These are phyloP conservation scores for Thera britannica DNA, from an alignment of 2,888 invertebrate genomes.

Conservation along the genomic window DNA sequence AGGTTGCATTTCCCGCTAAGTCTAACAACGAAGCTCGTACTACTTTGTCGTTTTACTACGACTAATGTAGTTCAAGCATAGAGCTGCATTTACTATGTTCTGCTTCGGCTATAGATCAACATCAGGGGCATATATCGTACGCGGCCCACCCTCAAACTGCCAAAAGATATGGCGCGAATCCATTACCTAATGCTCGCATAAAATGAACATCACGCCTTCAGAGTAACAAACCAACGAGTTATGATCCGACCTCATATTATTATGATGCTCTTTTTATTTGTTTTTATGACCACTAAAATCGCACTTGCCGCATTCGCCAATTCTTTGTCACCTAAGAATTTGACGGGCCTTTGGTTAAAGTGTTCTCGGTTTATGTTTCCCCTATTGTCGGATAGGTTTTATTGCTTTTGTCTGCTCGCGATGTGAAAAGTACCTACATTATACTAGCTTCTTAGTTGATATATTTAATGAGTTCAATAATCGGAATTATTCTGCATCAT, in stretches of 20 bases:
- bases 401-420: slow-evolving; percentile 32
- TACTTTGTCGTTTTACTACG: slow-evolving; percentile 28
- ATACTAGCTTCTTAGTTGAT: neutral
- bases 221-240: slow-evolving; percentile 77
- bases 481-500: too few species aligned
- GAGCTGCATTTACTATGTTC: slow-evolving; percentile 31
- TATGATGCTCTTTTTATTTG: slow-evolving; percentile 71
- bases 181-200: slow-evolving; percentile 78
- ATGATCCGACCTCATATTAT: slow-evolving; percentile 69
- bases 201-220: slow-evolving; percentile 58
- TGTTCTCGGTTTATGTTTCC: slow-evolving; percentile 53
- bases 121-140: slow-evolving; percentile 51
- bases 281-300: slow-evolving; percentile 73
- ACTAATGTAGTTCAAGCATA: slow-evolving; percentile 29
- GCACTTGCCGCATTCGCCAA: slow-evolving; percentile 60
- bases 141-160: slow-evolving; percentile 51
- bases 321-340: slow-evolving; percentile 57
- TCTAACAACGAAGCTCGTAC: slow-evolving; percentile 17
- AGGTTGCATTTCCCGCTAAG: slow-evolving; percentile 19
- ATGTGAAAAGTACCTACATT: neutral
- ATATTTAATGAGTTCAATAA: neutral
- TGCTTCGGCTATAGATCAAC: slow-evolving; percentile 34
- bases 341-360: slow-evolving; percentile 55
- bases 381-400: slow-evolving; percentile 50
- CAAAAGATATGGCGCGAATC: slow-evolving; percentile 67